A percentile compares a stretch with the other conserved stretches of the same genome.
Conservation (phyloP, 53 echinoderm and acorn worm genomes). For the Echinarachnius parma region DNA sequence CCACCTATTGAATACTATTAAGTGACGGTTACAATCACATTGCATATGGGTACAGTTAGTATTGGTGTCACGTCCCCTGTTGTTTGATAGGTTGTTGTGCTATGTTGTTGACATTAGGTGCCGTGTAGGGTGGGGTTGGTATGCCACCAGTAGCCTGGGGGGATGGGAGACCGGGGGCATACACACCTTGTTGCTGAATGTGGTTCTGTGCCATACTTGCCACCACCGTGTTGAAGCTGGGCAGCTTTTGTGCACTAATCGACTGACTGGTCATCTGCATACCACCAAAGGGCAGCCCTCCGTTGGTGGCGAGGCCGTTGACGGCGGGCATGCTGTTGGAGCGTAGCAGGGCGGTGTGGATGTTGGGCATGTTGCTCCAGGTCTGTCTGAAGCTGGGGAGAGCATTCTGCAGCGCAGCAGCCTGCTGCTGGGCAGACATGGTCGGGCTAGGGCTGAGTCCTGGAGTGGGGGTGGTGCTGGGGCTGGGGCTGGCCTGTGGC, state of each 20-base stretch:
- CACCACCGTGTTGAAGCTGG: constrained; percentile 33
- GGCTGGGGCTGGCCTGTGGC: constrained; percentile 62
- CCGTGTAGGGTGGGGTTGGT: constrained; percentile 39
- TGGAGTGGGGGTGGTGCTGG: no score
- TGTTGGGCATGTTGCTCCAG: constrained; percentile 59
- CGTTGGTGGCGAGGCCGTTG: constrained; percentile 30
- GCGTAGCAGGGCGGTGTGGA: constrained; percentile 44
- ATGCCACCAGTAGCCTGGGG: constrained; percentile 28
- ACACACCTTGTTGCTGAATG: constrained; percentile 37
- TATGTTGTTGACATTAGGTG: constrained; percentile 39
- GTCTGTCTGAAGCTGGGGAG: constrained; percentile 90
- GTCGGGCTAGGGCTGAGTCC: constrained; percentile 32
- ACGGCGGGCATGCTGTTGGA: constrained; percentile 25
- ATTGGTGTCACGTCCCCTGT: constrained; percentile 45
- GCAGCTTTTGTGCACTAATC: constrained; percentile 47
- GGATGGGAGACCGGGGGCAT: constrained; percentile 30
- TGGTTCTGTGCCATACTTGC: constrained; percentile 47
- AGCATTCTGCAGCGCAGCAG: constrained; percentile 53
- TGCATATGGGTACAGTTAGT: no score
- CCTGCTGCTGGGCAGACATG: constrained; percentile 9
- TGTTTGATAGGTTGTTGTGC: constrained; percentile 38
- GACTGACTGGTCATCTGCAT: constrained; percentile 16
- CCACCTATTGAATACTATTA: no score
- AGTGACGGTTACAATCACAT: no score
- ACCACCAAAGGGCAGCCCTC: constrained; percentile 25